A percentile compares a stretch with the other conserved stretches of the same genome.
Conservation (phyloP, 2,888 invertebrate species). For the Onthophagus sagittarius region DNA sequence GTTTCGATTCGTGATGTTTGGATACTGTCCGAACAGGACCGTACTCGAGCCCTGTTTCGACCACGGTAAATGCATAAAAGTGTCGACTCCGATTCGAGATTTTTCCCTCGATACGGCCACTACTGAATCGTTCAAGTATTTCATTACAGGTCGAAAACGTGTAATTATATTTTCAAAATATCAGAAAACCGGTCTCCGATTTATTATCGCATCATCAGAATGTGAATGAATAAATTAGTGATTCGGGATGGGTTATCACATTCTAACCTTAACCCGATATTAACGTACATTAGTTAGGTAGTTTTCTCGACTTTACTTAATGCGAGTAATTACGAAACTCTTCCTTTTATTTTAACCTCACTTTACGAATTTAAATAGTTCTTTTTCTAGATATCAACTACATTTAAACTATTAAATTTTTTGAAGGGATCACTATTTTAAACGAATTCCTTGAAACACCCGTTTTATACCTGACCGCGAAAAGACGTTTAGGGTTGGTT, state of each 20-base stretch:
- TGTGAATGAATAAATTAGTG: constrained; percentile 30
- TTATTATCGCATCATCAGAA: constrained; percentile 52
- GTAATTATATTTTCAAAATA: constrained; percentile 49
- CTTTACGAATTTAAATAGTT: too few species aligned
- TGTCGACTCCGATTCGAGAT: neutral
- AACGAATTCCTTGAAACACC: neutral
- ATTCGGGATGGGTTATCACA: constrained; percentile 30
- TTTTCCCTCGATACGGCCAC: constrained; percentile 9
- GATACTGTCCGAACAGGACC: constrained; percentile 35
- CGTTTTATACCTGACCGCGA: neutral
- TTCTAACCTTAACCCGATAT: constrained; percentile 41
- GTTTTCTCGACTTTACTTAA: constrained; percentile 48
- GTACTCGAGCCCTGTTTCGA: constrained; percentile 27
- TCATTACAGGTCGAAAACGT: constrained; percentile 47
- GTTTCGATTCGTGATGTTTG: constrained; percentile 54
- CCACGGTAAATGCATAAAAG: too few species aligned
- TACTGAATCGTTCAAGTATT: constrained; percentile 39
- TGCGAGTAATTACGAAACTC: constrained; percentile 46
- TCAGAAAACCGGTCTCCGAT: constrained; percentile 50
- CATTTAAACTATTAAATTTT: neutral
- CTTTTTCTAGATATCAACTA: too few species aligned
- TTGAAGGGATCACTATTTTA: neutral
- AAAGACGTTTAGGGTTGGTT: neutral
- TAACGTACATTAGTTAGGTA: constrained; percentile 49
- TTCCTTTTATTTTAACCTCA: constrained; percentile 30